Base-by-base conservation (phyloP, 2,888 invertebrate genomes). In the Eurytoma adleriae region DNA sequence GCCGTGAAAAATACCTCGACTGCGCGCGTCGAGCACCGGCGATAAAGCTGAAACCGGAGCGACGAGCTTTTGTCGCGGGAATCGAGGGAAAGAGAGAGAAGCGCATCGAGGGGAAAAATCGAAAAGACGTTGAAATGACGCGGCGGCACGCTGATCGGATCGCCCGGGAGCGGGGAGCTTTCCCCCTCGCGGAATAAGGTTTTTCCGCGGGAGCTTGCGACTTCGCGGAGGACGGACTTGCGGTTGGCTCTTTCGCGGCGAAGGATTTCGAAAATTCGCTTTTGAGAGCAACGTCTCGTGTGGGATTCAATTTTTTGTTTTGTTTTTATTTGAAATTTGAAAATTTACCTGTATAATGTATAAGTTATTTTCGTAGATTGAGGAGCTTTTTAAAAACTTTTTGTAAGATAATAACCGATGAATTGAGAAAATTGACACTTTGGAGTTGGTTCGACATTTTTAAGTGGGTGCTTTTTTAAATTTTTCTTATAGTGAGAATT, bases 91-190 rank as follows among this genome's bases (percentile, higher is more conserved):
- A 20, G 59, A n/a, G 59, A 20, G 57, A 2, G n/a, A 57, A 18
- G 30, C 27, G 30, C 3, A 59, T 56, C 18, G 12, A 16, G 20
- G 24, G 61, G 16, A 50, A 40, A 59, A 56, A 72, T 24, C 20
- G 75, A 76, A 67, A 66, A 80, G 59, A 62, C 69, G 64, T 61
- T 71, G 66, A 80, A 77, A 81, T 67, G 80, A 81, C 80, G 78
- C 70, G 78, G 62, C 56, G 20, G 50, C 67, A 20, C 67, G 40
- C 59, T 80, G 62, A 80, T 80, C 75, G 72, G 80, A 80, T 80
- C 80, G 76, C 3, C 40, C 40, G n/a, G n/a, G n/a, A n/a, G n/a
- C n/a, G n/a, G n/a, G n/a, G n/a, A n/a, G n/a, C 40, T 7, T 5
- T 0, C 40, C 40, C 3, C 40, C 4, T 40, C 40, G 40, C 40